Percentiles rank a stretch among this genome's conserved stretches.
Conservation (phyloP, 2,797 vertebrate species). For the Xyrichtys novacula region DNA sequence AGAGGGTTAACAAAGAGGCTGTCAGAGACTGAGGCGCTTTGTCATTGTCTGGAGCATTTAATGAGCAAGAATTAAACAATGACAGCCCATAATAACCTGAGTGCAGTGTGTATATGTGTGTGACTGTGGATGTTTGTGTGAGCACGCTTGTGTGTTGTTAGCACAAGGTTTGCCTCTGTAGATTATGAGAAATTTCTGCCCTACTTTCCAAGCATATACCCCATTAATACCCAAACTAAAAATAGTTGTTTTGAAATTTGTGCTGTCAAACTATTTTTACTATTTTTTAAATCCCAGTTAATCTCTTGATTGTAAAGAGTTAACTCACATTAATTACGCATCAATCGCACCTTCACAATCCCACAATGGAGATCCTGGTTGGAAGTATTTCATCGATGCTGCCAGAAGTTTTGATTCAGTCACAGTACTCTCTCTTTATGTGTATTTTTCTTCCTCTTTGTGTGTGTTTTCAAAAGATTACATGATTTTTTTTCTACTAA, state of each 20-base stretch:
- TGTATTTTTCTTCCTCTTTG: constrained; percentile 12
- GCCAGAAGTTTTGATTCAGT: no score
- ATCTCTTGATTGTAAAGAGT: no score
- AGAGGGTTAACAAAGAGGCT: constrained; percentile 80
- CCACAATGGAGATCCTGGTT: no score
- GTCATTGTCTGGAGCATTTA: constrained; percentile 83
- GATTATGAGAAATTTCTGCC: constrained; percentile 34
- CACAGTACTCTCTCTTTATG: constrained; percentile 1
- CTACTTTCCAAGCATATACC: constrained; percentile 30
- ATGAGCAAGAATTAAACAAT: constrained; percentile 85
- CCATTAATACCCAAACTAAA: constrained; percentile 3
- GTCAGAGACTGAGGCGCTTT: constrained; percentile 74
- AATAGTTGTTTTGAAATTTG: not conserved
- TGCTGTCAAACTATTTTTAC: no score
- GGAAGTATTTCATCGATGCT: no score
- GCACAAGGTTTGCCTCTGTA: constrained; percentile 27
- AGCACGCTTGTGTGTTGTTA: constrained; percentile 39
- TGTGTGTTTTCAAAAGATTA: constrained; percentile 45
- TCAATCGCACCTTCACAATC: no score
- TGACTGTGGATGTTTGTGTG: constrained; percentile 20
- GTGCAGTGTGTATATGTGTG: constrained; percentile 42
- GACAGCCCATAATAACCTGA: constrained; percentile 82
- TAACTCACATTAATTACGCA: no score
- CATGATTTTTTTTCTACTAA: constrained; percentile 27
- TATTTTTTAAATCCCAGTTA: no score